These are phyloP conservation scores for Cheirogaleus medius DNA, from an alignment of 2,113 vertebrate species.

Conservation along the genomic window DNA sequence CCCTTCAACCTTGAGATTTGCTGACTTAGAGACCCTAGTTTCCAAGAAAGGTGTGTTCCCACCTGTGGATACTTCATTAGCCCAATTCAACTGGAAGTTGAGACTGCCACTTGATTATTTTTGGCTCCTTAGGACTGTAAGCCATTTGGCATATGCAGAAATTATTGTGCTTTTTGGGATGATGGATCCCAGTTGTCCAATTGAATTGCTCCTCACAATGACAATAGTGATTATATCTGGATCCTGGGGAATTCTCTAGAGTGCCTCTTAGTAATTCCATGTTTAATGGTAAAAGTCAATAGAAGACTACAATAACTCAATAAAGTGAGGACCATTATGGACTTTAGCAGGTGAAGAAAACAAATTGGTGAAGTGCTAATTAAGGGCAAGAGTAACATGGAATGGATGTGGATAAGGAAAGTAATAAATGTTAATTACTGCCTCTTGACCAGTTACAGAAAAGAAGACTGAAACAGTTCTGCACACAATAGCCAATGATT, in stretches of 20 bases:
- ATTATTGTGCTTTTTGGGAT: background rate
- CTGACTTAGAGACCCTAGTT: background rate
- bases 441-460: background rate
- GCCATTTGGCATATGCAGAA: background rate
- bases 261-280: background rate
- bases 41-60: background rate
- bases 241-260: background rate
- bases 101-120: background rate
- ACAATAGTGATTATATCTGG: background rate
- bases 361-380: background rate
- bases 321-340: background rate
- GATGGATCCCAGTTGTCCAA: background rate
- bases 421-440: background rate
- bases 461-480: background rate
- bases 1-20: background rate
- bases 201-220: background rate
- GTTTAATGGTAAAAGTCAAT: background rate
- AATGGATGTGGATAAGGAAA: background rate
- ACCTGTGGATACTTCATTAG: background rate
- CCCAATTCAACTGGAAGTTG: fast-evolving
- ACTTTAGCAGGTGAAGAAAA: background rate
- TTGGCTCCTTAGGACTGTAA: background rate
- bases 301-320: background rate
- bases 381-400: background rate
- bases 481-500: no score